These are phyloP conservation scores for Zeuzera pyrina DNA, from an alignment of 2,888 invertebrate genomes.

Conservation along the genomic window DNA sequence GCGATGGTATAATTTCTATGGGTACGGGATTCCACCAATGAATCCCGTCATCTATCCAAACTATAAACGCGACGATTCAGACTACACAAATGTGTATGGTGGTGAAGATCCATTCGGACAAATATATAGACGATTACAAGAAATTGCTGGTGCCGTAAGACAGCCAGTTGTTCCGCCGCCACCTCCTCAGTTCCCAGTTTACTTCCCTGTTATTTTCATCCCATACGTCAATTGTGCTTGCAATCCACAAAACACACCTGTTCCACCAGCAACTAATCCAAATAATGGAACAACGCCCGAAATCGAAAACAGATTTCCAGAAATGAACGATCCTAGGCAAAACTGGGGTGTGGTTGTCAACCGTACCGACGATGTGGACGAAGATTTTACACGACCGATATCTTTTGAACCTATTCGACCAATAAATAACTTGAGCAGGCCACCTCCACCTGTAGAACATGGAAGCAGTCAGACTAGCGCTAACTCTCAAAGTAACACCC, in stretches of 20 bases:
- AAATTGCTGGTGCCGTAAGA: conserved; percentile 27
- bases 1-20: conserved; percentile 34
- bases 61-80: conserved; percentile 24
- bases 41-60: conserved; percentile 25
- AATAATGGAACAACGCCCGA: background rate
- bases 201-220: conserved; percentile 10
- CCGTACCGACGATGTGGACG: conserved; percentile 23
- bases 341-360: conserved; percentile 38
- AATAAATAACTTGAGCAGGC: conserved; percentile 21
- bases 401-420: conserved; percentile 37
- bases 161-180: conserved; percentile 11
- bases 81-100: conserved; percentile 23
- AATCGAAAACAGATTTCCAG: conserved; percentile 26
- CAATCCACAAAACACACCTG: background rate
- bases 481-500: background rate
- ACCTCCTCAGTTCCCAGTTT: conserved; percentile 4
- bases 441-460: conserved; percentile 31
- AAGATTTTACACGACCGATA: conserved; percentile 41
- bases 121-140: conserved; percentile 34
- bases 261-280: background rate
- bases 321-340: conserved; percentile 38
- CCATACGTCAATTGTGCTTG: conserved; percentile 6
- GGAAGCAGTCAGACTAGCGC: conserved; percentile 18
- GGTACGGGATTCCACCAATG: conserved; percentile 27
- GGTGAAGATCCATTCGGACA: conserved; percentile 31